A percentile compares a stretch with the other conserved stretches of the same genome.
Evolutionary conservation across 37 sponge, comb jelly and placozoan species (phyloP).

Genomic region (Lycopodina hypogea): DNA sequence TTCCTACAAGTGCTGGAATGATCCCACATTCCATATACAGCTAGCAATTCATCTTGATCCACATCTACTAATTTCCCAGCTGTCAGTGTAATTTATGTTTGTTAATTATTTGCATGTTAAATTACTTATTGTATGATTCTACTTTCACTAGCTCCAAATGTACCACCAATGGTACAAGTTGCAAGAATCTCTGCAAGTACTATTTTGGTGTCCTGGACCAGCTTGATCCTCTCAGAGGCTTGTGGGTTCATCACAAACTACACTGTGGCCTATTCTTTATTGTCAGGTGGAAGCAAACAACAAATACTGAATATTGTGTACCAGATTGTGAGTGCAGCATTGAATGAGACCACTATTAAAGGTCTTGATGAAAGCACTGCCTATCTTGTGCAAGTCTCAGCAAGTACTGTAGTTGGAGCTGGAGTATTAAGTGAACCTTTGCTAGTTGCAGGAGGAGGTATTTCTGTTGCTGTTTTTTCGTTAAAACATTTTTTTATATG

Average conservation of each 20-base stretch:
- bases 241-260: not conserved
- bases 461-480: too few relatives aligned
- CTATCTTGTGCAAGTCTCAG: slow-evolving; percentile 20
- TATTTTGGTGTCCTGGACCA: not conserved
- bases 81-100: too few relatives aligned
- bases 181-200: not conserved
- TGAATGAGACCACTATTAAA: not conserved
- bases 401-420: not conserved
- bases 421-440: slow-evolving; percentile 1
- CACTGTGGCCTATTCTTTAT: not conserved
- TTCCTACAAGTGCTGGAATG: too few relatives aligned
- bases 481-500: too few relatives aligned
- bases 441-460: not conserved
- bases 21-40: too few relatives aligned
- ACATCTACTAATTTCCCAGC: too few relatives aligned
- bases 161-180: not conserved
- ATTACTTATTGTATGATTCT: not conserved
- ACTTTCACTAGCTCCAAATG: not conserved
- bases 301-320: not conserved
- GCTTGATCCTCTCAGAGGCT: slow-evolving; percentile 9
- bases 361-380: not conserved
- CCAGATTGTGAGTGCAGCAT: not conserved
- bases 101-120: too few relatives aligned
- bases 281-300: not conserved
- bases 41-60: too few relatives aligned